A percentile compares a stretch with the other conserved stretches of the same genome.
Evolutionary conservation across 2,113 vertebrate genomes (phyloP).

Genomic region (Rallus limicola): DNA sequence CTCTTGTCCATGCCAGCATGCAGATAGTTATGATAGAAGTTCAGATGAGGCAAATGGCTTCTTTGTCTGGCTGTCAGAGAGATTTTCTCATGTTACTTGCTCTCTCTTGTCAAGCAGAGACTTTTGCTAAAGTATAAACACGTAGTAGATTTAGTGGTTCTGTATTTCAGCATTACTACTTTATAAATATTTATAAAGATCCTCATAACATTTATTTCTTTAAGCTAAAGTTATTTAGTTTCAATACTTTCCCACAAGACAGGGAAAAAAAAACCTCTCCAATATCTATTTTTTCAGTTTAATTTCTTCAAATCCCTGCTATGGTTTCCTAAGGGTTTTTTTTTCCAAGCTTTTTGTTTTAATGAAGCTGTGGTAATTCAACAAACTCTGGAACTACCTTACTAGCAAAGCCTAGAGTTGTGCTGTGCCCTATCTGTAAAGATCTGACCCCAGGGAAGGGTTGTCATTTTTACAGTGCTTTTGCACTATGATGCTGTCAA

Average conservation of each 20-base stretch:
- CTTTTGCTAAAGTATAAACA: neutral
- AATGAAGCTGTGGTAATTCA: neutral
- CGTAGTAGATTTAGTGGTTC: neutral
- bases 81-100: neutral
- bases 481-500: neutral
- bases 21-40: neutral
- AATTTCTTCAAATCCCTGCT: neutral
- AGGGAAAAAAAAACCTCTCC: neutral
- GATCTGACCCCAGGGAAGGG: neutral
- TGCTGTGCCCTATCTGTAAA: neutral
- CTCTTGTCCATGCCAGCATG: neutral
- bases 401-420: neutral
- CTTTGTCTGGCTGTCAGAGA: neutral
- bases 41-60: neutral
- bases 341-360: neutral
- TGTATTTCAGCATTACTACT: neutral
- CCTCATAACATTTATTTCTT: slow-evolving; percentile 27
- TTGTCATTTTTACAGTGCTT: neutral
- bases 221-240: slow-evolving; percentile 12
- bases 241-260: slow-evolving; percentile 8
- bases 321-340: neutral
- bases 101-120: neutral
- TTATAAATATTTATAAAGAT: slow-evolving; percentile 33
- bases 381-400: neutral
- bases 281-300: neutral